Conservation (phyloP, 2,797 vertebrate genomes). For the Muraenolepis orangiensis region DNA sequence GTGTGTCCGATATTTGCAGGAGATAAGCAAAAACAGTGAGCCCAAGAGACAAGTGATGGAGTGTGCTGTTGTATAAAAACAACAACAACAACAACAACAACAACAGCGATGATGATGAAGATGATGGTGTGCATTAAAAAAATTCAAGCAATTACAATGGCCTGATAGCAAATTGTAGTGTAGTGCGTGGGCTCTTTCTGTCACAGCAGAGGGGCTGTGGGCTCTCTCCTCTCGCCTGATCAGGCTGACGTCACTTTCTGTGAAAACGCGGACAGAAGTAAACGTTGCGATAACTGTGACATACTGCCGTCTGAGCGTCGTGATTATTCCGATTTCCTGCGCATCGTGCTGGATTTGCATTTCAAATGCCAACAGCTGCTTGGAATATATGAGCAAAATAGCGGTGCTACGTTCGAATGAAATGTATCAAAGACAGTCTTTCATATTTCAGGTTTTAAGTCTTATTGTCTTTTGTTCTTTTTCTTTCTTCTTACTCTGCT, state of each 20-base stretch:
- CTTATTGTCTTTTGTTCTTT: slow-evolving; percentile 36
- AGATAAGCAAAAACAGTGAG: neutral
- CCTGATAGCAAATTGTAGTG: neutral
- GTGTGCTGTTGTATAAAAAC: neutral
- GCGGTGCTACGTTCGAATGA: slow-evolving; percentile 44
- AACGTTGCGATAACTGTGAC: slow-evolving; percentile 41
- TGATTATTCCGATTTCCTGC: slow-evolving; percentile 43
- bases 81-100: no score
- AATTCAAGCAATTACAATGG: neutral
- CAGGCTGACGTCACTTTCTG: slow-evolving; percentile 11
- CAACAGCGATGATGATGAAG: no score
- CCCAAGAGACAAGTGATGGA: no score
- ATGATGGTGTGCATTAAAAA: no score
- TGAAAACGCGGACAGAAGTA: slow-evolving; percentile 39
- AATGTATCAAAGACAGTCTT: slow-evolving; percentile 56
- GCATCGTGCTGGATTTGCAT: slow-evolving; percentile 52
- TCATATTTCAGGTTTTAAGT: slow-evolving; percentile 55
- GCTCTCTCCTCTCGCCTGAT: slow-evolving; percentile 47
- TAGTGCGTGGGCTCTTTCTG: neutral
- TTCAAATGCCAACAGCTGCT: slow-evolving; percentile 58
- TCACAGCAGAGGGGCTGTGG: neutral
- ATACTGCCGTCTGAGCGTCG: slow-evolving; percentile 50
- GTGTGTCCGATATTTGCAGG: neutral
- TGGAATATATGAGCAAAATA: slow-evolving; percentile 51
- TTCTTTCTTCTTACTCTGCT: slow-evolving; percentile 28